These are phyloP conservation scores for Oceanodroma leucorhoa DNA, from an alignment of 2,797 vertebrate genomes.

Conservation along the genomic window DNA sequence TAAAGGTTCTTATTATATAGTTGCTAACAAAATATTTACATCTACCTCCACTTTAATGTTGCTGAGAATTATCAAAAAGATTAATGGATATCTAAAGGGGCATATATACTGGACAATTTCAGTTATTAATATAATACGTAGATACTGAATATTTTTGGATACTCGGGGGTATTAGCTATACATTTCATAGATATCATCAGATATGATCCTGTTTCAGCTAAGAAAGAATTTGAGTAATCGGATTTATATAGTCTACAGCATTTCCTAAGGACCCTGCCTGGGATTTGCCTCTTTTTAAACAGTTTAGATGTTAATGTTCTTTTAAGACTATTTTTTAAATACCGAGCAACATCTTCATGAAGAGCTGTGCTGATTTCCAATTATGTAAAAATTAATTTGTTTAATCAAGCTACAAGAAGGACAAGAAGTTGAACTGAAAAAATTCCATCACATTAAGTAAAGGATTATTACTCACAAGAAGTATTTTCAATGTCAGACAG, in stretches of 20 bases:
- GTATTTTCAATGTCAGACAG: conserved; percentile 36
- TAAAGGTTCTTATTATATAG: neutral
- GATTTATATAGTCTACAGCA: conserved; percentile 12
- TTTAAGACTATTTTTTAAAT: conserved; percentile 25
- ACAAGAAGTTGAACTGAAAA: conserved; percentile 41
- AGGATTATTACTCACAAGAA: conserved; percentile 54
- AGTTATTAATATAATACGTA: neutral
- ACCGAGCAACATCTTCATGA: conserved; percentile 16
- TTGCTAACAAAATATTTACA: conserved; percentile 9
- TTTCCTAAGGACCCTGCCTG: conserved; percentile 9
- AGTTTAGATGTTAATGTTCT: conserved; percentile 13
- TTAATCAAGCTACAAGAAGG: conserved; percentile 56
- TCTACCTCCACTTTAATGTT: neutral
- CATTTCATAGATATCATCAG: conserved; percentile 1
- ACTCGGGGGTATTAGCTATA: neutral
- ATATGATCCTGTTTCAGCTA: neutral
- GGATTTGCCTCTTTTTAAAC: conserved; percentile 22
- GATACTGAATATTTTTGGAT: conserved; percentile 7
- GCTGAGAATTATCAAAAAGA: neutral
- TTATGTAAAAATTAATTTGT: conserved; percentile 57
- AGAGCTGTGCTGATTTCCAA: conserved; percentile 11
- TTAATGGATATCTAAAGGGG: neutral
- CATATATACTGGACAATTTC: neutral
- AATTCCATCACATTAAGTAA: conserved; percentile 42
- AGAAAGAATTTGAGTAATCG: conserved; percentile 6